These are phyloP conservation scores for Plagodis dolabraria DNA, from an alignment of 2,888 invertebrate species.

Conservation along the genomic window DNA sequence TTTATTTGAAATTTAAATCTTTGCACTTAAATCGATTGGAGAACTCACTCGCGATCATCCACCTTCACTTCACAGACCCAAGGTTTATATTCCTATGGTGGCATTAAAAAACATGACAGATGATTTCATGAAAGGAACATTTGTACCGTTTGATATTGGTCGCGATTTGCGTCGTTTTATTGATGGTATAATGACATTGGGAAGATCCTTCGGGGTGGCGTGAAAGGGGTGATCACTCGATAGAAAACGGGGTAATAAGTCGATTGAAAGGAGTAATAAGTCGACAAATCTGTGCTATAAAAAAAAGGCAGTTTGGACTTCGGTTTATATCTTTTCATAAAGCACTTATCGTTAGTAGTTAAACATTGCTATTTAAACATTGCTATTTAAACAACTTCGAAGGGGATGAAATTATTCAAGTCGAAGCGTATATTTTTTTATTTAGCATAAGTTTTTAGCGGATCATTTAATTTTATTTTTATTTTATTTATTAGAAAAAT, in stretches of 20 bases:
- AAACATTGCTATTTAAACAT: too few species aligned
- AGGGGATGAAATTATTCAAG: too few species aligned
- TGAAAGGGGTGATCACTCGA: constrained; percentile 11
- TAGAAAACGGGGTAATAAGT: constrained; percentile 10
- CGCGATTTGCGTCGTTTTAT: constrained; percentile 47
- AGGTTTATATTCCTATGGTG: constrained; percentile 6
- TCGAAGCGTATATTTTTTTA: too few species aligned
- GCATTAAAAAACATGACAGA: constrained; percentile 43
- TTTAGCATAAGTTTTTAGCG: too few species aligned
- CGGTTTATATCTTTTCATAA: too few species aligned
- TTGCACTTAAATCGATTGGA: constrained; percentile 57
- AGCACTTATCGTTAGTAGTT: too few species aligned
- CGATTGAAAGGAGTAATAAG: background rate
- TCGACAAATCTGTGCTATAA: background rate
- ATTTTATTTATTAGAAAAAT: too few species aligned
- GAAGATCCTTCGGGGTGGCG: constrained; percentile 14
- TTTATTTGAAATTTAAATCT: constrained; percentile 81
- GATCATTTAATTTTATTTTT: too few species aligned
- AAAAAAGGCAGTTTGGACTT: too few species aligned
- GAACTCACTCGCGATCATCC: constrained; percentile 5
- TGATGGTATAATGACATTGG: constrained; percentile 30
- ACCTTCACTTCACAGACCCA: background rate
- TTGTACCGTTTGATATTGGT: constrained; percentile 45
- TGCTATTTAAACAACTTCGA: too few species aligned
- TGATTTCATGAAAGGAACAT: constrained; percentile 45